These are phyloP conservation scores for Epizoanthus stellaris DNA, from an alignment of 92 coral and sea anemone genomes.

Conservation along the genomic window DNA sequence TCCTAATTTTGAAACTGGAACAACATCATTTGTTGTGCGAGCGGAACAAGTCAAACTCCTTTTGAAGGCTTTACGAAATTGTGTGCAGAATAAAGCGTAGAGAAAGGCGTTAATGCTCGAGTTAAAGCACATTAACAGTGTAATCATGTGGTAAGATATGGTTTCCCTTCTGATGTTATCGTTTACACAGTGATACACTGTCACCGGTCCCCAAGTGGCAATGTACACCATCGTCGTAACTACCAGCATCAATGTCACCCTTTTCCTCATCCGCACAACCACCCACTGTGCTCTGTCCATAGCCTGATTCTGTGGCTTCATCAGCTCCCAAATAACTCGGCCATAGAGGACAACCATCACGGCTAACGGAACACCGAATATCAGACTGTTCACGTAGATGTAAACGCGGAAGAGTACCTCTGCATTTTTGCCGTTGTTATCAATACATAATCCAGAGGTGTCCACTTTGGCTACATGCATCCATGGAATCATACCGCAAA, in stretches of 20 bases:
- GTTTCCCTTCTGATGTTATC: not conserved
- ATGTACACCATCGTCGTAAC: not conserved
- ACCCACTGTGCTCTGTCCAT: constrained; percentile 1
- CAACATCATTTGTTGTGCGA: too few relatives aligned
- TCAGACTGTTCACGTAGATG: not conserved
- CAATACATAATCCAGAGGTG: not conserved
- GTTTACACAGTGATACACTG: not conserved
- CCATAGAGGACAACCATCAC: not conserved
- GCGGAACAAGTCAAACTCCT: not conserved
- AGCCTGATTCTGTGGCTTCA: constrained; percentile 3
- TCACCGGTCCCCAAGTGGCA: constrained; percentile 9
- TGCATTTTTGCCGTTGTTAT: not conserved
- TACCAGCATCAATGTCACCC: constrained; percentile 1
- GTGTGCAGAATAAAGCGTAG: constrained; percentile 11
- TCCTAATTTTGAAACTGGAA: too few relatives aligned
- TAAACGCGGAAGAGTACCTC: not conserved
- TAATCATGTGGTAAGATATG: not conserved
- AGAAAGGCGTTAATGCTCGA: constrained; percentile 20
- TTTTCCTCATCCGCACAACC: not conserved
- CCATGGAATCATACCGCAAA: not conserved
- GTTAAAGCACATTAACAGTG: not conserved
- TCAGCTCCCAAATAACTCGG: constrained; percentile 5
- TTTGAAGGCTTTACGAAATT: constrained; percentile 22
- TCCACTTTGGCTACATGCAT: not conserved
- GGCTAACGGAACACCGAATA: not conserved